These are phyloP conservation scores for Oncorhynchus masou DNA, from an alignment of 2,113 vertebrate species.

Conservation along the genomic window DNA sequence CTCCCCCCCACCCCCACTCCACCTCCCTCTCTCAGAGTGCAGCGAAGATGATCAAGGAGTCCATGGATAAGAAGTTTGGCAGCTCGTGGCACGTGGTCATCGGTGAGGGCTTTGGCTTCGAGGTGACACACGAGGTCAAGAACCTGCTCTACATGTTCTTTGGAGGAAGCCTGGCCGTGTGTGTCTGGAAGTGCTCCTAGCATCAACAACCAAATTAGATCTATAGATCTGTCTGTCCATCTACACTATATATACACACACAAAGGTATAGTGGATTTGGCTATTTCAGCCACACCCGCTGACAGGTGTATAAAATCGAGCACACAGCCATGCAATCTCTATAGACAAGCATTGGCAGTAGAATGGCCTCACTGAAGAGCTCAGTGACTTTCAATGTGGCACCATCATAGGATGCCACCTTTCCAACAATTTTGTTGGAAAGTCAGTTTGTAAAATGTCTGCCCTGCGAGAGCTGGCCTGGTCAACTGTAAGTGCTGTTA, in stretches of 20 bases:
- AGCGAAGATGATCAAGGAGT: conserved; percentile 99
- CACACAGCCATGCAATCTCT: too few relatives aligned
- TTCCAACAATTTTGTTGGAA: too few relatives aligned
- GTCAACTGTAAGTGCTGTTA: too few relatives aligned
- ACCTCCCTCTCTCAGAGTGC: conserved; percentile 77
- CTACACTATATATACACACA: not conserved
- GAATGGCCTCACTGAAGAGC: too few relatives aligned
- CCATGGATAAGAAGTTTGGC: conserved; percentile 98
- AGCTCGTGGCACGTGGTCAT: conserved; percentile 99
- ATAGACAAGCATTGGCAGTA: too few relatives aligned
- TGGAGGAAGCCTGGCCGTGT: conserved; percentile 90
- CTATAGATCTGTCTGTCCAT: conserved; percentile 22
- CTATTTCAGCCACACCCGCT: too few relatives aligned
- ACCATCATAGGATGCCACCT: too few relatives aligned
- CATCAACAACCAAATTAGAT: conserved; percentile 1
- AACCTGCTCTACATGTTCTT: conserved; percentile 98
- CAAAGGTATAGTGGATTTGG: too few relatives aligned
- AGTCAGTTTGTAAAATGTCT: too few relatives aligned
- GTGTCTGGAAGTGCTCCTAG: conserved; percentile 98
- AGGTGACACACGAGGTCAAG: conserved; percentile 95
- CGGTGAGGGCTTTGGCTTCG: conserved; percentile 93
- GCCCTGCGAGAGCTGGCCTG: too few relatives aligned
- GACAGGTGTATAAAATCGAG: too few relatives aligned
- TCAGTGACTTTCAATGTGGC: too few relatives aligned
- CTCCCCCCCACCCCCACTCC: not conserved